Evolutionary conservation across 2,797 vertebrate genomes (phyloP), one percentile per base, ranked within the genome.

Genomic region (Lagocephalus sceleratus): DNA sequence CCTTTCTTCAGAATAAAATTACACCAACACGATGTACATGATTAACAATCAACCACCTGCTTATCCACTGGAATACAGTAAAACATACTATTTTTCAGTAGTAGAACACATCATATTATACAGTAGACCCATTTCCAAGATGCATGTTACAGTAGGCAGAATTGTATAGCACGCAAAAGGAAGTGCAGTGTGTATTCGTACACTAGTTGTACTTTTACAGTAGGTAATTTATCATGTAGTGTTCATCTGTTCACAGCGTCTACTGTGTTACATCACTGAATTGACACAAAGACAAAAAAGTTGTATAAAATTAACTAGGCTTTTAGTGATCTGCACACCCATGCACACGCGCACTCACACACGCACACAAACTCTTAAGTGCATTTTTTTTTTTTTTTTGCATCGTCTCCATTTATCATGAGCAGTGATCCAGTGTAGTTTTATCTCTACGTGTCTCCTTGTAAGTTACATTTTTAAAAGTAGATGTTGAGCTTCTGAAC

Each of bases 391-490:
- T 38, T 61, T 44, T 53, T 35, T 25, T 59, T 75, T 66, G 43
- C 39, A 56, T 58, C 21, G 60, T 35, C 38, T 78, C 64, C 48
- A 55, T 55, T 54, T 71, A 29, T 68, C 64, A 25, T 87, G 81
- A 84, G 73, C 74, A 82, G 72, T 39, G 63, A 74, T 68, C 50
- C 60, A 64, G 57, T 47, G 63, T 73, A 43, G 88, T 87, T 78
- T 89, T 92, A 68, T 91, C 90, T 76, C 84, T 92, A 60, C 91
- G 86, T 49, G 88, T 83, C 57, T 91, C 93, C 81, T 91, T 97
- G 83, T 99, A 99, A 55, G 95, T 95, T 61, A 99, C 90, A 39
- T 99, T 99, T 93, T 93, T 96, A 80, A 98, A 99, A 16, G 97
- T 99, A 47, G 93, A 95, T 14, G 95, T 98, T 2, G 97, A 97